Conservation (phyloP, 2,888 invertebrate genomes). For the Deilephila elpenor region DNA sequence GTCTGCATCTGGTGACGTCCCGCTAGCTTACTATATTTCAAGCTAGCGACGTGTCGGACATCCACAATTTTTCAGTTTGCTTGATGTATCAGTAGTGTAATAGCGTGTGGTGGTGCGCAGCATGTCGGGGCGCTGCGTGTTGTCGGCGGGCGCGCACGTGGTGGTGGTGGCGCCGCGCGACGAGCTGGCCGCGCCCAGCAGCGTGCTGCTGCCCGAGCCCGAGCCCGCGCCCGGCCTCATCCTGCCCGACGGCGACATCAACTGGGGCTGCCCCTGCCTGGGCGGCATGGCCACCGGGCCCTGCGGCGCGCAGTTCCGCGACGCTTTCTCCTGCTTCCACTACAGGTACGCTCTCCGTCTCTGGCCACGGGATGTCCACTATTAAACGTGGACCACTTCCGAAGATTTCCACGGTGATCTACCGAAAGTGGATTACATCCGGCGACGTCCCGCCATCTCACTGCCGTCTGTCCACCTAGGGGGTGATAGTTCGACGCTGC, state of each 20-base stretch:
- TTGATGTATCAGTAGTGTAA: background rate
- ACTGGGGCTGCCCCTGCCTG: constrained; percentile 98
- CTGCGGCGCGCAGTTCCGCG: constrained; percentile 96
- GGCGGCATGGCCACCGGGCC: constrained; percentile 99
- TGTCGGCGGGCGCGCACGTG: constrained; percentile 87
- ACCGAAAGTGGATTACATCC: too few relatives aligned
- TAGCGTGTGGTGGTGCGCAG: background rate
- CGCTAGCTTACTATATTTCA: too few relatives aligned
- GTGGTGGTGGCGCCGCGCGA: constrained; percentile 93
- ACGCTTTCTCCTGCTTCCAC: constrained; percentile 98
- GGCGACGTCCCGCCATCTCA: too few relatives aligned
- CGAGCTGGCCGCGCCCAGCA: constrained; percentile 90
- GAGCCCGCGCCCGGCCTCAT: constrained; percentile 92
- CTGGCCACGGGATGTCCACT: too few relatives aligned
- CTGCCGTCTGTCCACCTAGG: too few relatives aligned
- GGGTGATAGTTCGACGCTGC: too few relatives aligned
- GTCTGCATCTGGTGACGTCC: too few relatives aligned
- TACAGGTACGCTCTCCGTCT: constrained; percentile 81
- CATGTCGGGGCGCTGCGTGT: constrained; percentile 52
- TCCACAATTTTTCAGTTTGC: background rate
- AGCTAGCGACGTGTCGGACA: too few relatives aligned
- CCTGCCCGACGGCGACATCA: constrained; percentile 93
- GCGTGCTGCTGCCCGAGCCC: constrained; percentile 87
- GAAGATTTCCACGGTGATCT: too few relatives aligned
- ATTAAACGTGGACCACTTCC: too few relatives aligned